Evolutionary conservation across 1,140 invertebrate genomes (phyloP).

Genomic region (Drosophila micromelanica): DNA sequence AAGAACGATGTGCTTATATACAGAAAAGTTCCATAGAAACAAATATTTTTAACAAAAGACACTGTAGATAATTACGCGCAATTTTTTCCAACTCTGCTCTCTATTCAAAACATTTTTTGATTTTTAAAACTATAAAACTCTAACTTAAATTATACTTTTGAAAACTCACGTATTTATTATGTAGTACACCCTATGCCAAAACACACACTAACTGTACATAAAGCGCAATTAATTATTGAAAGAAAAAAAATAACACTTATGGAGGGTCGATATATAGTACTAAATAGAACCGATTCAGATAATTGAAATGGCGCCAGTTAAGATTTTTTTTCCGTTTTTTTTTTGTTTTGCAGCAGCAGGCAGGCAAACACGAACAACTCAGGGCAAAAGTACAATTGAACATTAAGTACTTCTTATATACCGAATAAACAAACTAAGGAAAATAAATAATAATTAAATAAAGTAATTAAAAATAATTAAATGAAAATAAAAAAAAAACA

Average conservation of each 20-base stretch:
- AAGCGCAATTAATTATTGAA: slow-evolving; percentile 13
- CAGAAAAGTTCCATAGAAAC: slow-evolving; percentile 21
- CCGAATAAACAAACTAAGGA: slow-evolving; percentile 39
- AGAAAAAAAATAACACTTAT: not conserved
- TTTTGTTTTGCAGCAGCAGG: slow-evolving; percentile 40
- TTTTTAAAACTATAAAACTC: not conserved
- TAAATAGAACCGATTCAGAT: slow-evolving; percentile 29
- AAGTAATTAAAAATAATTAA: slow-evolving; percentile 35
- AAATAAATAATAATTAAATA: slow-evolving; percentile 48
- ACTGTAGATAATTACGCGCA: slow-evolving; percentile 25
- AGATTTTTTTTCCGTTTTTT: slow-evolving; percentile 10
- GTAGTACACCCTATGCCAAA: slow-evolving; percentile 33
- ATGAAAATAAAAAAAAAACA: slow-evolving; percentile 38
- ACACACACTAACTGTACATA: slow-evolving; percentile 38
- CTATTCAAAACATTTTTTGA: slow-evolving; percentile 1
- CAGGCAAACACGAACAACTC: slow-evolving; percentile 66
- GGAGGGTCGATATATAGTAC: slow-evolving; percentile 17
- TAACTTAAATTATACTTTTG: not conserved
- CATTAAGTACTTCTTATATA: slow-evolving; percentile 76
- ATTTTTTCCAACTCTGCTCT: slow-evolving; percentile 22
- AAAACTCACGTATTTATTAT: slow-evolving; percentile 3
- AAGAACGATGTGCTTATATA: slow-evolving; percentile 7
- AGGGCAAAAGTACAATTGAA: slow-evolving; percentile 84
- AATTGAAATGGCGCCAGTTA: slow-evolving; percentile 57
- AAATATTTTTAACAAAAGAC: slow-evolving; percentile 18